Conservation (phyloP, 2,888 invertebrate genomes). For the Orchesella flavescens region DNA sequence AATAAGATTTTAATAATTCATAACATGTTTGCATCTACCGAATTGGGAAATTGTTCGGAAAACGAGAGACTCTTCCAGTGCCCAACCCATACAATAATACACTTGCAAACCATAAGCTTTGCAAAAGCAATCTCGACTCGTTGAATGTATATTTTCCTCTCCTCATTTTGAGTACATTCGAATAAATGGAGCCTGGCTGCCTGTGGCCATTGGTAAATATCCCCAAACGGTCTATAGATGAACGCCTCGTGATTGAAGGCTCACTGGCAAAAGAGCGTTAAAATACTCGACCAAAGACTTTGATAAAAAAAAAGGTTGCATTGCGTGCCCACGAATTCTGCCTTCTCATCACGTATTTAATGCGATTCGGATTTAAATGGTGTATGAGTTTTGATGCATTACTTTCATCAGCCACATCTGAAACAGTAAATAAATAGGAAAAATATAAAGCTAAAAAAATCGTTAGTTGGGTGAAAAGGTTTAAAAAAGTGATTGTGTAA, state of each 20-base stretch:
- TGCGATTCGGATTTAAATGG: too few species aligned
- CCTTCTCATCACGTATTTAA: neutral
- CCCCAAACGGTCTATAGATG: constrained; percentile 68
- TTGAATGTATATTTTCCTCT: neutral
- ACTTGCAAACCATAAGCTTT: neutral
- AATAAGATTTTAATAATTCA: constrained; percentile 68
- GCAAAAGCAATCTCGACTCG: neutral
- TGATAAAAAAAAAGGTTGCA: neutral
- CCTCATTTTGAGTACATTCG: neutral
- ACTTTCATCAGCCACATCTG: too few species aligned
- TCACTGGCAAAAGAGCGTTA: constrained; percentile 1
- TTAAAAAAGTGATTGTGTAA: neutral
- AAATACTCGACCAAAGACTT: too few species aligned
- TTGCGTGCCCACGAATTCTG: neutral
- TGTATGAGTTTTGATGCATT: too few species aligned
- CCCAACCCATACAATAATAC: neutral
- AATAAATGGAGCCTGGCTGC: constrained; percentile 1
- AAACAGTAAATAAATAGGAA: neutral
- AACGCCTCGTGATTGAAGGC: constrained; percentile 66
- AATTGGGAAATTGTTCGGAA: constrained; percentile 66
- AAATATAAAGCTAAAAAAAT: constrained; percentile 7
- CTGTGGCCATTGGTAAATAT: constrained; percentile 65
- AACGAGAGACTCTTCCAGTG: constrained; percentile 57
- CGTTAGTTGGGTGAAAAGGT: constrained; percentile 29
- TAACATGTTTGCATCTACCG: constrained; percentile 70